Percentiles rank a stretch among this genome's conserved stretches.
Evolutionary conservation across 1,140 invertebrate species (phyloP).

Genomic region (Zaprionus taronus): DNA sequence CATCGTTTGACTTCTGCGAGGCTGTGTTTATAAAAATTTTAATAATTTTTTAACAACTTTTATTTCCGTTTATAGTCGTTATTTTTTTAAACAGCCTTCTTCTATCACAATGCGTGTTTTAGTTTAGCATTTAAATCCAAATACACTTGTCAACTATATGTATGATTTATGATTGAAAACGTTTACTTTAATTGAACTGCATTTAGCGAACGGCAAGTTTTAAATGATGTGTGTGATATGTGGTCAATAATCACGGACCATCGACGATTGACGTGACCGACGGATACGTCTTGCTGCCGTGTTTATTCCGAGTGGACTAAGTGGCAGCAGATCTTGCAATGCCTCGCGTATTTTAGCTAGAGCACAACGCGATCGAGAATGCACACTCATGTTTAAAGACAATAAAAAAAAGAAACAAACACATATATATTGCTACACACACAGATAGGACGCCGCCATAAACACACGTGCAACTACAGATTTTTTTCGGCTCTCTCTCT

Average conservation of each 20-base stretch:
- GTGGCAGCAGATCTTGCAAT: conserved; percentile 60
- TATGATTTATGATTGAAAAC: neutral
- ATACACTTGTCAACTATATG: neutral
- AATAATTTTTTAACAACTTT: neutral
- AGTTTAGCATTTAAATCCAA: neutral
- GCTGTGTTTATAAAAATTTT: neutral
- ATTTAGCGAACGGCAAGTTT: conserved; percentile 31
- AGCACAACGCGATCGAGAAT: conserved; percentile 49
- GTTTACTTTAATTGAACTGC: conserved; percentile 38
- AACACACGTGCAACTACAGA: conserved; percentile 40
- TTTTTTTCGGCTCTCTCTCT: conserved; percentile 31
- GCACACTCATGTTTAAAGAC: conserved; percentile 32
- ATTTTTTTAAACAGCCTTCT: neutral
- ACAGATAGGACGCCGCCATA: conserved; percentile 42
- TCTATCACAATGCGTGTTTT: neutral
- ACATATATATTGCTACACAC: conserved; percentile 42
- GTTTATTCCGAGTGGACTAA: conserved; percentile 65
- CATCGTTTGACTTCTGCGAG: too few relatives aligned
- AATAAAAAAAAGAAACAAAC: conserved; percentile 20
- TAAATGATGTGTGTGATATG: conserved; percentile 44
- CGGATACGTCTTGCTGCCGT: conserved; percentile 52
- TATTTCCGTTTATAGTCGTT: neutral
- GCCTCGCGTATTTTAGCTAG: conserved; percentile 64
- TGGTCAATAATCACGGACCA: conserved; percentile 47
- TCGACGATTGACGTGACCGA: conserved; percentile 4